Conservation (phyloP, 2,113 vertebrate species). For the Syngnathoides biaculeatus region DNA sequence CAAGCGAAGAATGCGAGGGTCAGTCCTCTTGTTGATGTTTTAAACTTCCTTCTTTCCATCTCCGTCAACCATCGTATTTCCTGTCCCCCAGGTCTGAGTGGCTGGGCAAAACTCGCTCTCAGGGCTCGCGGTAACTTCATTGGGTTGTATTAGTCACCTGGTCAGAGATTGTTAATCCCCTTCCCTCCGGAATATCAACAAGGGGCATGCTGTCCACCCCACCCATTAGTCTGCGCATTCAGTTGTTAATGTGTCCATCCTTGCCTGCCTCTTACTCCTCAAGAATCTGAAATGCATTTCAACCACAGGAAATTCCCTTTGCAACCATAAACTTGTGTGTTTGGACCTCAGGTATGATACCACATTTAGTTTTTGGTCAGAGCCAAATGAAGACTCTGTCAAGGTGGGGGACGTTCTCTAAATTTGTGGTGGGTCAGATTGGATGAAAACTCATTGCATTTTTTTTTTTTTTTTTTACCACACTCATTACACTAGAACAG, state of each 20-base stretch:
- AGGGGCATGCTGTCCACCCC: constrained; percentile 37
- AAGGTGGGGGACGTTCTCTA: background rate
- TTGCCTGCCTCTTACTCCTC: constrained; percentile 13
- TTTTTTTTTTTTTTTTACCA: no score
- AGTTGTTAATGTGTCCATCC: background rate
- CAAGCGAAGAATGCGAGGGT: constrained; percentile 87
- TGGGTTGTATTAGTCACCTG: constrained; percentile 33
- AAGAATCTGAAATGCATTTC: constrained; percentile 15
- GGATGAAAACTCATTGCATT: background rate
- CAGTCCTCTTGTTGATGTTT: constrained; percentile 45
- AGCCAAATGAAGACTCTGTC: background rate
- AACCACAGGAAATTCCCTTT: background rate
- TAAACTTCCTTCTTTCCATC: constrained; percentile 6
- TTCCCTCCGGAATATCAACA: constrained; percentile 37
- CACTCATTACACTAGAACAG: no score
- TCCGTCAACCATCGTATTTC: constrained; percentile 61
- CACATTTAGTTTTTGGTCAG: background rate
- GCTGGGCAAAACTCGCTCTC: constrained; percentile 68
- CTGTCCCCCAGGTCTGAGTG: constrained; percentile 74
- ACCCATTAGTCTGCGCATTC: constrained; percentile 28
- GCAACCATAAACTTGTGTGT: background rate
- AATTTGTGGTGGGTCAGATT: no score
- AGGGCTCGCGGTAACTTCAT: constrained; percentile 72
- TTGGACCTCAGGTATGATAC: no score
- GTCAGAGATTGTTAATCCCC: constrained; percentile 28